Base-by-base conservation (phyloP, 2,797 vertebrate species). In the Sebastes baramenuke region DNA sequence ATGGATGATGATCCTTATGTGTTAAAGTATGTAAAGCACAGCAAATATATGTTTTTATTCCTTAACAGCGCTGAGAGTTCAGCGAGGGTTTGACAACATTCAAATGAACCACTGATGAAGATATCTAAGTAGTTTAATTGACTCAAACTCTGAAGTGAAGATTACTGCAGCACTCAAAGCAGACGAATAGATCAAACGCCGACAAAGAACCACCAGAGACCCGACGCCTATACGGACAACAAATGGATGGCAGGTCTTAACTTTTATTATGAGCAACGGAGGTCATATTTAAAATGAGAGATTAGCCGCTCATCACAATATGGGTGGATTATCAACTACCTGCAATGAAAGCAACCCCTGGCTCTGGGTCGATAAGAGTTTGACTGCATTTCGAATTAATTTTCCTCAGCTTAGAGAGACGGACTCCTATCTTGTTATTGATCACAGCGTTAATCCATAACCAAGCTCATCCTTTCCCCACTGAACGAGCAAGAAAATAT, bases 371-470 rank as follows among this genome's bases (percentile, higher is more conserved):
- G 97, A 99, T 98, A 97, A 96, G 96, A 96, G 97, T 98, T 97
- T 97, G 97, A 98, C 97, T 97, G 97, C 97, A 96, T 97, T 97
- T 98, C 96, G 93, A 98, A 97, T 98, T 98, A 97, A 99, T 99
- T 98, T 99, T 97, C 97, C 95, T 95, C 95, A 95, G 96, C 96
- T 93, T 96, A 96, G 95, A 96, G 95, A 96, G 82, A 79, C 69
- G 93, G 95, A 94, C 96, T 96, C 96, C 96, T 97, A 97, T 97
- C 96, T 97, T 95, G 94, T 95, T 98, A 99, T 99, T 97, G 98
- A 99, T 98, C 95, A 96, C 91, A 82, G 93, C 95, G 95, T 97
- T 99, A 99, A 98, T 99, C 97, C 97, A 98, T 98, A 98, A 97
- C 97, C 95, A 96, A 96, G 96, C 96, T 96, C 97, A 96, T 96